These are phyloP conservation scores for Plutomurus gul DNA, from an alignment of 1,140 invertebrate genomes.

Conservation along the genomic window DNA sequence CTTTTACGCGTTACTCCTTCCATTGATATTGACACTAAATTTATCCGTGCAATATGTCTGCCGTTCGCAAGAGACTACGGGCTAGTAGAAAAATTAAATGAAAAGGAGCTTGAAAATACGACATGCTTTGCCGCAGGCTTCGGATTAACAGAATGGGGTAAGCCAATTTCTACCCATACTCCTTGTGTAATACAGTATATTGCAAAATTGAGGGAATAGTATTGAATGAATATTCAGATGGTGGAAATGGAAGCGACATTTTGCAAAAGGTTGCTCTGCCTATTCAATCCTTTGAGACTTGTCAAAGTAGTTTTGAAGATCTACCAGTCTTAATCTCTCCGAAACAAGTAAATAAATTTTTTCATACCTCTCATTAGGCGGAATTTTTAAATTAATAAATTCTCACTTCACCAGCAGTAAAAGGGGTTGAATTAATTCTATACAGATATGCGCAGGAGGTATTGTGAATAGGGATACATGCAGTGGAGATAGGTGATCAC, in stretches of 20 bases:
- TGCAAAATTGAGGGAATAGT: background rate
- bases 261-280: background rate
- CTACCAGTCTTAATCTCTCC: background rate
- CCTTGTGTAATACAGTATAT: background rate
- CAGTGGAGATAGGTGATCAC: no score
- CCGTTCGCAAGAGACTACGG: constrained; percentile 7
- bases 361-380: background rate
- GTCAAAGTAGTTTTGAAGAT: background rate
- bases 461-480: background rate
- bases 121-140: background rate
- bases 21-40: constrained; percentile 58
- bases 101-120: background rate
- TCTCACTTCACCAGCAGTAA: no score
- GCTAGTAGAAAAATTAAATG: background rate
- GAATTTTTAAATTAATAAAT: background rate
- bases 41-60: constrained; percentile 30
- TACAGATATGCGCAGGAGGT: background rate
- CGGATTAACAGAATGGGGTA: background rate
- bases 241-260: background rate
- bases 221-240: background rate
- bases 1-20: constrained; percentile 63
- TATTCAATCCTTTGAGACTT: background rate
- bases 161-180: background rate
- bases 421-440: no score
- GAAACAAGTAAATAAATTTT: background rate